A percentile compares a stretch with the other conserved stretches of the same genome.
Evolutionary conservation across 2,888 invertebrate genomes (phyloP).

Genomic region (Drosophila tripunctata): DNA sequence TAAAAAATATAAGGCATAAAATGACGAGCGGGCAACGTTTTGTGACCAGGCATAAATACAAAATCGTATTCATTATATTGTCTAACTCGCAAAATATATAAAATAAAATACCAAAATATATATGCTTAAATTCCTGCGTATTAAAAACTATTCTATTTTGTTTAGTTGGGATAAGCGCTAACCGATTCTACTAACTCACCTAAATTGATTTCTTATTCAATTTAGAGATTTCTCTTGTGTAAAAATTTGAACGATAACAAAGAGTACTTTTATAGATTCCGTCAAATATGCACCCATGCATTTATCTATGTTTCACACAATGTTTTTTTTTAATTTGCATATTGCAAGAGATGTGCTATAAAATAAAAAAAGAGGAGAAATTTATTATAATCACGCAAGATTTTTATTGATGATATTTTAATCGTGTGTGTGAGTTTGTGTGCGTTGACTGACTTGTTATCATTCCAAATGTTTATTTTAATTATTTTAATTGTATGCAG

Average conservation of each 20-base stretch:
- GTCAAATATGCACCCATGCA: not conserved
- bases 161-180: no score
- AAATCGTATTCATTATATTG: constrained; percentile 40
- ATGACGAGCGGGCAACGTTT: constrained; percentile 21
- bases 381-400: constrained; percentile 54
- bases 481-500: constrained; percentile 59
- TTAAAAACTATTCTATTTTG: no score
- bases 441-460: constrained; percentile 42
- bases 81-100: not conserved
- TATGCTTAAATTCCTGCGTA: no score
- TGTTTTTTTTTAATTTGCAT: constrained; percentile 68
- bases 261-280: no score
- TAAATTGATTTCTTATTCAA: no score
- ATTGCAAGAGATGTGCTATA: constrained; percentile 20
- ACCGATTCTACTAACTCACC: no score
- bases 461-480: constrained; percentile 62
- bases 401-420: constrained; percentile 60
- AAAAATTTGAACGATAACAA: no score
- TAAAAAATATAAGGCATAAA: constrained; percentile 57
- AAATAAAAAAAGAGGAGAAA: constrained; percentile 12
- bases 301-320: constrained; percentile 4
- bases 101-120: no score
- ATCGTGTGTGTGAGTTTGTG: constrained; percentile 31
- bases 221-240: no score
- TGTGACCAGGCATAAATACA: constrained; percentile 43